These are phyloP conservation scores for Cetonia aurata DNA, from an alignment of 2,888 invertebrate genomes.

Conservation along the genomic window DNA sequence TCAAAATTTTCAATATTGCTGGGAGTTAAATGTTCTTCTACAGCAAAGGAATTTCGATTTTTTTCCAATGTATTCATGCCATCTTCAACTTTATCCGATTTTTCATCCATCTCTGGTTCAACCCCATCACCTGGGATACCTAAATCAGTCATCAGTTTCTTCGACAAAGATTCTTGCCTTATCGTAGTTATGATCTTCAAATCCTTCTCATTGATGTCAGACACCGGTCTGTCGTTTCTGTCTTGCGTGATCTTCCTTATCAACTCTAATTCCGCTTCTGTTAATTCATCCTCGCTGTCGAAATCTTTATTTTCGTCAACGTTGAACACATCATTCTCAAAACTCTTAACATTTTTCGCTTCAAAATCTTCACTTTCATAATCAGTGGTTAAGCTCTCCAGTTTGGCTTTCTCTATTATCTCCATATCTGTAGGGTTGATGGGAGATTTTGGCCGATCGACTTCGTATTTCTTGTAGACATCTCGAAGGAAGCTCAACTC, in stretches of 20 bases:
- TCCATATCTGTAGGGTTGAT: slow-evolving; percentile 57
- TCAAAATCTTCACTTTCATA: slow-evolving; percentile 13
- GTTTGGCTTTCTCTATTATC: slow-evolving; percentile 55
- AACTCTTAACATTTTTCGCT: too few relatives aligned
- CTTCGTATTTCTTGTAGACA: slow-evolving; percentile 33
- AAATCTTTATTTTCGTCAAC: background rate
- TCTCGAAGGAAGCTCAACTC: slow-evolving; percentile 32
- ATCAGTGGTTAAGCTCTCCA: slow-evolving; percentile 45
- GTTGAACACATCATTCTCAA: background rate
- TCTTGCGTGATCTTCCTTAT: slow-evolving; percentile 22
- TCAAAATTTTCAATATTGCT: too few relatives aligned
- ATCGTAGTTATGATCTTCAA: slow-evolving; percentile 55
- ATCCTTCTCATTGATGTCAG: slow-evolving; percentile 58
- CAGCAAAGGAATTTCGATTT: background rate
- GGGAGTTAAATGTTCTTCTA: background rate
- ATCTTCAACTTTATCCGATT: background rate
- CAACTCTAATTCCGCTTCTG: slow-evolving; percentile 17
- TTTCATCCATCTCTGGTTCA: background rate
- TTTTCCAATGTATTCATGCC: background rate
- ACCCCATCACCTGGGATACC: background rate
- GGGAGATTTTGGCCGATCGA: slow-evolving; percentile 54
- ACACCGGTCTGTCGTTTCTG: slow-evolving; percentile 42
- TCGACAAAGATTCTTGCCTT: slow-evolving; percentile 40
- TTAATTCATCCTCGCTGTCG: slow-evolving; percentile 9
- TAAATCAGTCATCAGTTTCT: slow-evolving; percentile 3